Evolutionary conservation across 2,113 vertebrate species (phyloP), one percentile per base, ranked within the genome.

Genomic region (Cyprinodon tularosa): DNA sequence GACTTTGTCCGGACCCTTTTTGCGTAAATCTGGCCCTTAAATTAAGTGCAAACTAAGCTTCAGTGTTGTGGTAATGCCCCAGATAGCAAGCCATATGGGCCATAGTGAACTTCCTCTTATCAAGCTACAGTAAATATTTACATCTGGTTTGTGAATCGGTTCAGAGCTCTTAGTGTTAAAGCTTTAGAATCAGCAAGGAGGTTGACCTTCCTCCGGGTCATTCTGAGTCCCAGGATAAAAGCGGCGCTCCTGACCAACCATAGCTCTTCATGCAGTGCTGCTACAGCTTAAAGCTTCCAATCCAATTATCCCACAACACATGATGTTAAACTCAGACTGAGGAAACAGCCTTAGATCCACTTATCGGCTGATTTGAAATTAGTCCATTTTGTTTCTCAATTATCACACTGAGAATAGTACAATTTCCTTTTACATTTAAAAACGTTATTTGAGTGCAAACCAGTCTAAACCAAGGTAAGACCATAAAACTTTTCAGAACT

Each of bases 241-340:
- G 66, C 74, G 5, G 69, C 76, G 64, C 48, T 45, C 81, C 69
- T 71, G 67, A 70, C 59, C 44, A n/a, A 42, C 37, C 29, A 63
- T 59, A 66, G 37, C 66, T 64, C 47, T n/a, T 67, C 71, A 48
- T 62, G 69, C 62, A 72, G 20, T 17, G 50, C 62, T 72, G 61
- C 70, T 79, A 68, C 37, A 75, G 75, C 60, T 74, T 82, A 81
- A 90, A 90, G 72, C 85, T 66, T 71, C 74, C 78, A 86, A 93
- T 92, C 90, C 84, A 91, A 90, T 90, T 91, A 90, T 66, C 80
- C 77, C 71, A 59, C 61, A 84, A 83, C 77, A 82, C 78, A 42
- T 66, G 72, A 65, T 66, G 66, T 68, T 8, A n/a, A 48, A 61
- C 66, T 22, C 68, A 12, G 71, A 47, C 47, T 57, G 50, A 57